Evolutionary conservation across 2,113 vertebrate genomes (phyloP).

Genomic region (Suncus etruscus): DNA sequence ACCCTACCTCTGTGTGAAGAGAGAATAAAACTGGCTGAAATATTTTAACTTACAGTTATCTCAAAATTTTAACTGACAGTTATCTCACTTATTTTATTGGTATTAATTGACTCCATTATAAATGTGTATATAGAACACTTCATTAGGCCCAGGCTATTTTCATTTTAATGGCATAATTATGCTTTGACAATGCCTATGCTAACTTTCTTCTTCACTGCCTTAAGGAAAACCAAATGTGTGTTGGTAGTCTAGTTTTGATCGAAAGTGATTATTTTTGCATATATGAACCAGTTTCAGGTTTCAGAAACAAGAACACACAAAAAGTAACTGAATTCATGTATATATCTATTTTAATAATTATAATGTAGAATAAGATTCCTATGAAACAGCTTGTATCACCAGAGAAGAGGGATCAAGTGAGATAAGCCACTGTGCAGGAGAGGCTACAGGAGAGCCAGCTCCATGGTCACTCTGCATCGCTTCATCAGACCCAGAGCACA

Average conservation of each 20-base stretch:
- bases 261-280: slow-evolving; percentile 62
- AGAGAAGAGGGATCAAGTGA: slow-evolving; percentile 1
- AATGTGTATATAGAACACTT: slow-evolving; percentile 73
- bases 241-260: slow-evolving; percentile 57
- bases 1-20: not conserved
- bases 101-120: slow-evolving; percentile 73
- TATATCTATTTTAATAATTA: too few relatives aligned
- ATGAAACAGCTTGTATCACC: slow-evolving; percentile 20
- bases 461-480: too few relatives aligned
- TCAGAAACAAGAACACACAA: slow-evolving; percentile 33
- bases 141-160: slow-evolving; percentile 75
- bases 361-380: not conserved
- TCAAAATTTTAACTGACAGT: slow-evolving; percentile 48
- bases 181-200: slow-evolving; percentile 43
- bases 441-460: not conserved
- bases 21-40: slow-evolving; percentile 23
- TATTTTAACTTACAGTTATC: slow-evolving; percentile 45
- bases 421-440: not conserved
- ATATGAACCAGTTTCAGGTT: slow-evolving; percentile 63
- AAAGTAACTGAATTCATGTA: too few relatives aligned
- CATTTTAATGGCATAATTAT: slow-evolving; percentile 78
- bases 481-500: not conserved
- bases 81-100: slow-evolving; percentile 38
- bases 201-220: slow-evolving; percentile 47
- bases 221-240: slow-evolving; percentile 63